Evolutionary conservation across 2,797 vertebrate genomes (phyloP), one percentile per base, ranked within the genome.

Genomic region (Neosilurus hyrtlii): DNA sequence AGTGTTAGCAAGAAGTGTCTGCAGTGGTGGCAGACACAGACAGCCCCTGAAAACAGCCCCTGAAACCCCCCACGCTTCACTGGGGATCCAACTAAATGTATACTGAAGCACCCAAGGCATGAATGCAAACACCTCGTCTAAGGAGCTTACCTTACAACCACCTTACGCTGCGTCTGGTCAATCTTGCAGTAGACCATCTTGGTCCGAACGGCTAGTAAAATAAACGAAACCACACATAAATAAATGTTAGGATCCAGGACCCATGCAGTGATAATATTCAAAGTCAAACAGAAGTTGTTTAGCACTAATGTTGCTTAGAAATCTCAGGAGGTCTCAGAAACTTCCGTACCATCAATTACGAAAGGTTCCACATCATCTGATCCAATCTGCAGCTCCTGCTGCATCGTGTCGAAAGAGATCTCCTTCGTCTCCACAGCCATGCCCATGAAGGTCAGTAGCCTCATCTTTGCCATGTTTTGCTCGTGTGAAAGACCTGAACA

Each of bases 131-230:
- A 43, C 37, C 10, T 26, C 4, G 30, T 30, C 16, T 74, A 30
- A 16, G 16, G 61, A 92, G 89, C 83, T 95, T 94, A 99, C 98
- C 96, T 99, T 91, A 99, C 96, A 87, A 99, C 94, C 88, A 99
- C 98, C 92, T 98, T 99, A 86, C 93, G 94, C 93, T 99, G 97
- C 43, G 97, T 99, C 92, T 99, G 98, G 93, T 99, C 98, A 84
- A 99, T 99, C 95, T 99, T 99, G 95, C 97, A 98, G 92, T 98
- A 98, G 24, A 99, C 96, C 97, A 99, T 99, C 94, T 99, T 99
- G 88, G 97, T 99, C 91, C 97, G 96, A 86, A 99, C 97, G 83
- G 97, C 98, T 99, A 89, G 71, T 62, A 52, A 82, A 82, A 79
- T 61, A 12, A 87, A 30, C 84, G 5, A 80, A 54, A 43, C 75